phyloP scores from a whole-genome alignment of 92 coral and sea anemone species.

The Zoanthus gigantus region DNA sequence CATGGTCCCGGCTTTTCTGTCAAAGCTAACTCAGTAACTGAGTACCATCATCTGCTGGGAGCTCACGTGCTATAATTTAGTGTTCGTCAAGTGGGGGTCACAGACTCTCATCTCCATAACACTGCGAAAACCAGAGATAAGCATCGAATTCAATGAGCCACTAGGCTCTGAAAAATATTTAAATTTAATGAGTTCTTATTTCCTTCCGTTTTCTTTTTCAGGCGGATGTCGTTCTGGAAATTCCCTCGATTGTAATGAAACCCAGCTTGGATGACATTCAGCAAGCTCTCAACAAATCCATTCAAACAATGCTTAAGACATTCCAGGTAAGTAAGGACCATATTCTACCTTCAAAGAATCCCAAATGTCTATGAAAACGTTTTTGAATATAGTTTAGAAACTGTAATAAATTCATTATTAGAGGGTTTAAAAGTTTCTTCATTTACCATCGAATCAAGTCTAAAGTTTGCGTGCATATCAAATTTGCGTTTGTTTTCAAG shows the following conservation, averaged over 20 bases:
- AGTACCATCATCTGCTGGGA: too few relatives aligned
- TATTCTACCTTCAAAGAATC: neutral
- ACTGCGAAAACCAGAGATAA: too few relatives aligned
- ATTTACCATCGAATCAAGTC: too few relatives aligned
- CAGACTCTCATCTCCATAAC: neutral
- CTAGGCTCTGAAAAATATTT: too few relatives aligned
- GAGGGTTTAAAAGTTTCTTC: too few relatives aligned
- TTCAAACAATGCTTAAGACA: conserved; percentile 95
- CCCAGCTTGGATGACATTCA: conserved; percentile 99
- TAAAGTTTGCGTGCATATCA: neutral
- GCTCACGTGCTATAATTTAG: too few relatives aligned
- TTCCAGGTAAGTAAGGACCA: conserved; percentile 77
- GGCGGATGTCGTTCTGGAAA: conserved; percentile 98
- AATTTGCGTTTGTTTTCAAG: neutral
- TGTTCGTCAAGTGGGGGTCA: neutral
- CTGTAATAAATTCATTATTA: too few relatives aligned
- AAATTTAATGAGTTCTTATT: neutral
- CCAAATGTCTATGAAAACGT: neutral
- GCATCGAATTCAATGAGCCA: too few relatives aligned
- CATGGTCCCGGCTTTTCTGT: too few relatives aligned
- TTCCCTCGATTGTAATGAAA: conserved; percentile 92
- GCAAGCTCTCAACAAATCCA: conserved; percentile 91
- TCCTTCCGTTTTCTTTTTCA: conserved; percentile 12
- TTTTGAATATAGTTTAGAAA: too few relatives aligned
- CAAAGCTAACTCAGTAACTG: too few relatives aligned